These are phyloP conservation scores for Drosophila pruinosa DNA, from an alignment of 1,140 invertebrate genomes.

Conservation along the genomic window DNA sequence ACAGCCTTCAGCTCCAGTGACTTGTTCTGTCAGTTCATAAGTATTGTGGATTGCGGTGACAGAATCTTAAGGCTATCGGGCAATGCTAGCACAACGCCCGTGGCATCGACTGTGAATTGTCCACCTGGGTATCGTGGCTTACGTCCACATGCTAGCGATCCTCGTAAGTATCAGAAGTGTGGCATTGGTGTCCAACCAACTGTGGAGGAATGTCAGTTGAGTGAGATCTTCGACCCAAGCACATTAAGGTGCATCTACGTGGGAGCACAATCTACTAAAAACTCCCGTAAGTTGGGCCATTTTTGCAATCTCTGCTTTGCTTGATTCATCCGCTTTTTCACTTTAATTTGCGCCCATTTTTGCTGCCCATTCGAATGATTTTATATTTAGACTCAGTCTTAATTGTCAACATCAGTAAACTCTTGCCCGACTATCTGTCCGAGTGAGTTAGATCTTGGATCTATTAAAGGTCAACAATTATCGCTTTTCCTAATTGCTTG, in stretches of 20 bases:
- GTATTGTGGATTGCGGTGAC: slow-evolving; percentile 84
- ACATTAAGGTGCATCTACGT: slow-evolving; percentile 84
- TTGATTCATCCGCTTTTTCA: slow-evolving; percentile 40
- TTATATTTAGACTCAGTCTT: too few relatives aligned
- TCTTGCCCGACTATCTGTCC: too few relatives aligned
- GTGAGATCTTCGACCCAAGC: slow-evolving; percentile 86
- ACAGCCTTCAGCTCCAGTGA: slow-evolving; percentile 86
- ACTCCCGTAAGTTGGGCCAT: slow-evolving; percentile 45
- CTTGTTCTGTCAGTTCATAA: slow-evolving; percentile 86
- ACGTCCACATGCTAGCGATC: slow-evolving; percentile 85
- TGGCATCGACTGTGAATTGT: slow-evolving; percentile 22
- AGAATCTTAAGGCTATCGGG: not conserved
- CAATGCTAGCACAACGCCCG: not conserved
- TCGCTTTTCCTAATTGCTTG: too few relatives aligned
- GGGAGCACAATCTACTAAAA: slow-evolving; percentile 81
- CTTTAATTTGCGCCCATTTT: too few relatives aligned
- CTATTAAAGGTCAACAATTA: too few relatives aligned
- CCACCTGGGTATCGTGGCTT: slow-evolving; percentile 82
- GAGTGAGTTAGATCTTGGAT: too few relatives aligned
- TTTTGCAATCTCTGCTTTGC: not conserved
- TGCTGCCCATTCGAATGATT: too few relatives aligned
- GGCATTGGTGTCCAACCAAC: slow-evolving; percentile 84
- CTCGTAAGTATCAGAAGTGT: slow-evolving; percentile 87
- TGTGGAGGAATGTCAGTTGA: slow-evolving; percentile 85
- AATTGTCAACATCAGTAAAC: too few relatives aligned